phyloP scores from a whole-genome alignment of 2,797 vertebrate genomes.

The Echeneis naucrates region DNA sequence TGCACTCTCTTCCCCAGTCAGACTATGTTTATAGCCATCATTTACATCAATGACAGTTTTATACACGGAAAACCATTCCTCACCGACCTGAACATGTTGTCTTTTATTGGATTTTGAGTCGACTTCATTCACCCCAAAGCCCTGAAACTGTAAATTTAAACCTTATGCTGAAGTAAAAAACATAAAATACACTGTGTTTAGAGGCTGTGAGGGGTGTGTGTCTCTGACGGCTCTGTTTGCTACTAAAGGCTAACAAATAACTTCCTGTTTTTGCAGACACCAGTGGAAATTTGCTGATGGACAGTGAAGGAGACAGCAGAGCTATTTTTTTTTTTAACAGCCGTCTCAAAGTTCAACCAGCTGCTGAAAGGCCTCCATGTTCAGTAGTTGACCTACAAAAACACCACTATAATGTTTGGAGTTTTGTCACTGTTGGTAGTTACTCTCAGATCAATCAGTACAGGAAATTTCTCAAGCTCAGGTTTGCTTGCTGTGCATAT shows the following conservation, averaged over 20 bases:
- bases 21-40: constrained; percentile 50
- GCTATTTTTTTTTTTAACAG: constrained; percentile 53
- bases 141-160: constrained; percentile 19
- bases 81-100: constrained; percentile 2
- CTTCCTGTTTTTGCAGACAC: constrained; percentile 74
- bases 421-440: constrained; percentile 49
- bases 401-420: constrained; percentile 68
- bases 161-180: background rate
- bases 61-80: constrained; percentile 13
- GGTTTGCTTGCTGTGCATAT: constrained; percentile 10
- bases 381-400: constrained; percentile 62
- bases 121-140: background rate
- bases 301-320: constrained; percentile 40
- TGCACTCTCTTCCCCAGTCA: constrained; percentile 8
- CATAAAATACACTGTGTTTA: background rate
- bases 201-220: background rate
- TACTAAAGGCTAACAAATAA: constrained; percentile 50
- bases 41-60: constrained; percentile 42
- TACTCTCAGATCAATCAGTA: constrained; percentile 36
- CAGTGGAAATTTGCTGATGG: constrained; percentile 65
- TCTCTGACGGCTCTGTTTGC: constrained; percentile 16
- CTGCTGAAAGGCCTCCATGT: constrained; percentile 61
- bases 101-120: constrained; percentile 15
- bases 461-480: constrained; percentile 15
- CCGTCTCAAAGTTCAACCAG: constrained; percentile 39